These are phyloP conservation scores for Clistopyga incitator DNA, from an alignment of 2,888 invertebrate species.

Conservation along the genomic window DNA sequence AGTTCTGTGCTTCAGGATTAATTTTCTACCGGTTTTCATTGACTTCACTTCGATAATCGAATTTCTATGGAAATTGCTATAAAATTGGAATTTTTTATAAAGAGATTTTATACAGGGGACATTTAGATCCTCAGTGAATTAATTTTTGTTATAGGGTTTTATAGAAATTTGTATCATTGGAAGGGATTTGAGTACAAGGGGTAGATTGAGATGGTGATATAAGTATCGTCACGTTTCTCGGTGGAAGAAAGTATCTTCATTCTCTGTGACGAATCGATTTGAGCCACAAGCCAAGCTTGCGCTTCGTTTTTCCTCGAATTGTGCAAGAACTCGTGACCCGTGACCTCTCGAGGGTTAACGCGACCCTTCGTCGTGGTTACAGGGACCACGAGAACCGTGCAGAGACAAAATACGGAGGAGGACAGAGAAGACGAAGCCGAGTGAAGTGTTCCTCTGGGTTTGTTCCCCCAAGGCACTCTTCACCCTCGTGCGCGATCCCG, in stretches of 20 bases:
- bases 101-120: too few relatives aligned
- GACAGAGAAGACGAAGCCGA: slow-evolving; percentile 35
- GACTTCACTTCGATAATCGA: neutral
- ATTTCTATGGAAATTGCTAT: too few relatives aligned
- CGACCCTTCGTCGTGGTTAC: slow-evolving; percentile 42
- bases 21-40: neutral
- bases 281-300: slow-evolving; percentile 1
- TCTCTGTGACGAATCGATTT: slow-evolving; percentile 30
- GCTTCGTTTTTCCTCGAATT: slow-evolving; percentile 23
- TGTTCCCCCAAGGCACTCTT: slow-evolving; percentile 56
- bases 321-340: slow-evolving; percentile 41
- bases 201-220: neutral
- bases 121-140: neutral
- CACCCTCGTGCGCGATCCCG: slow-evolving; percentile 58
- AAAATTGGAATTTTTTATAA: too few relatives aligned
- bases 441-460: slow-evolving; percentile 63
- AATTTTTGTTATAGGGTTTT: neutral
- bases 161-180: neutral
- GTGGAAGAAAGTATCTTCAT: slow-evolving; percentile 5
- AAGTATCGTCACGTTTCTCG: neutral
- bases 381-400: slow-evolving; percentile 15
- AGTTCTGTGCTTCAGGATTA: neutral
- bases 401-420: slow-evolving; percentile 29
- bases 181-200: neutral
- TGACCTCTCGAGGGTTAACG: slow-evolving; percentile 59